Conservation (phyloP, 2,797 vertebrate species). For the Crax fasciolata region DNA sequence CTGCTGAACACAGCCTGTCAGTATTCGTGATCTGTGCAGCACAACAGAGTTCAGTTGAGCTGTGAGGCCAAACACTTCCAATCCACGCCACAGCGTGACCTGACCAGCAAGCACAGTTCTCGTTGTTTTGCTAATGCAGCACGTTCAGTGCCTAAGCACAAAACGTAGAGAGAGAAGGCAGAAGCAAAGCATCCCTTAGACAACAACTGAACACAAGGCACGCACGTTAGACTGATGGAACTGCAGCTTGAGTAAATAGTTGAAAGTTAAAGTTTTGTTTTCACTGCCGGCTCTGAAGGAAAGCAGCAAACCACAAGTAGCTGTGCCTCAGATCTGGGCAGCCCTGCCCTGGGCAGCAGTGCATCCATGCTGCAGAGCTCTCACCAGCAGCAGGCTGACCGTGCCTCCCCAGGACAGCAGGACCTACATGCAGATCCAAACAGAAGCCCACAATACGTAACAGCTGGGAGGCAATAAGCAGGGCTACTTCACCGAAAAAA, state of each 20-base stretch:
- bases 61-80: not conserved
- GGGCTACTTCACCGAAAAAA: not conserved
- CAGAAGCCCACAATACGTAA: not conserved
- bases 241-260: not conserved
- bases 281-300: not conserved
- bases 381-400: not conserved
- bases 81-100: not conserved
- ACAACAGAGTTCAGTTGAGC: accelerated
- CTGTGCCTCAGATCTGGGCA: not conserved
- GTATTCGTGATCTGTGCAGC: no score
- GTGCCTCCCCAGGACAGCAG: not conserved
- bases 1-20: not conserved
- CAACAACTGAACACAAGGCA: not conserved
- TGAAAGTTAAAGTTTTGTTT: not conserved
- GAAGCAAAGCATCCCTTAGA: not conserved
- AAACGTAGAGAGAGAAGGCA: not conserved
- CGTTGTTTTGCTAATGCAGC: not conserved
- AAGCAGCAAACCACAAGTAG: not conserved
- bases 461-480: not conserved
- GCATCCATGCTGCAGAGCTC: not conserved
- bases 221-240: accelerated
- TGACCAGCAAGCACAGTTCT: not conserved
- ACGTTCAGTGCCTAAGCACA: not conserved
- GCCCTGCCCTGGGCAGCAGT: not conserved
- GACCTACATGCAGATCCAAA: not conserved